Evolutionary conservation across 2,888 invertebrate genomes (phyloP), one percentile per base, ranked within the genome.

Genomic region (Troides helena): DNA sequence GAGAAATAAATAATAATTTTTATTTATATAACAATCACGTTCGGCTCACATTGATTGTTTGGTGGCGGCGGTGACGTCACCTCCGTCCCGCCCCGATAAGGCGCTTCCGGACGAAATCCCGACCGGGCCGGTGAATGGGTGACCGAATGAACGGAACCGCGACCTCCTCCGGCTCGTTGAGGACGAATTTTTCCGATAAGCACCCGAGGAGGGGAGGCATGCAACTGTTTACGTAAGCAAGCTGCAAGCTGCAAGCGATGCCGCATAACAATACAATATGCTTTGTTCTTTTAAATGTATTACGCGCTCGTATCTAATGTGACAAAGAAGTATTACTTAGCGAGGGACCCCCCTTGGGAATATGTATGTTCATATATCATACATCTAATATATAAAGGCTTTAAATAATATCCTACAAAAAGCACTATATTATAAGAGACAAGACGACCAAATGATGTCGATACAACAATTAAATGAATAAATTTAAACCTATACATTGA

Each of bases 11-110:
- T 64, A 67, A 70, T 70, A 80, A 74, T 77, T 80, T 85, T 83
- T 90, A 89, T 91, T 92, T 89, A 88, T 89, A 90, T 82, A 87
- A 88, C 87, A 84, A 85, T 90, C 92, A 92, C 92, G 92, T 91
- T 84, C 86, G 81, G 76, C 77, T 84, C 83, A 80, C 80, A 80
- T 81, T 87, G 87, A 87, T 88, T 89, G 79, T 78, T 78, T 75
- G 76, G 76, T 71, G 86, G 80, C 74, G 69, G 74, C 14, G 21
- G 77, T 90, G 89, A 89, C 90, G 91, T 92, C 90, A 92, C 83
- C 84, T 90, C 90, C 90, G 87, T 46, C 76, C 75, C 79, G 82
- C 87, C 84, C 30, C 87, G 91, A 91, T 91, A 92, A 91, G 90
- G 89, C 77, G 84, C 88, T 91, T 91, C 92, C 91, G 90, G 87